These are phyloP conservation scores for Euura saliciscinereae DNA, from an alignment of 1,140 invertebrate species.

Conservation along the genomic window DNA sequence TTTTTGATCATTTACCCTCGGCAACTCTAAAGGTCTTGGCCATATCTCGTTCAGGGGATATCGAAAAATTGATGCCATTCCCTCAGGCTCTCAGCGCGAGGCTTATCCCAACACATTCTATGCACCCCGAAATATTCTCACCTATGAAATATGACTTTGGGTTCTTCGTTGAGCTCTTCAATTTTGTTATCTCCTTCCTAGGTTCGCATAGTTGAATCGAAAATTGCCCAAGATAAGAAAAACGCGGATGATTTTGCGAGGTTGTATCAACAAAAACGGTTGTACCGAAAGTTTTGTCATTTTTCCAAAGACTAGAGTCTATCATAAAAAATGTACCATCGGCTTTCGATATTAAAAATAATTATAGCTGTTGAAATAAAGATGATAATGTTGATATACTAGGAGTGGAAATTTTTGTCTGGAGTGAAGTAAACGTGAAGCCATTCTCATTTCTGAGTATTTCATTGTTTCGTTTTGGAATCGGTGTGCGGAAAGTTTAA, in stretches of 20 bases:
- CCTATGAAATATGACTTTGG: background rate
- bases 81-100: background rate
- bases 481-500: background rate
- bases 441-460: too few relatives aligned
- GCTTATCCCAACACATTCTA: background rate
- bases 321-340: background rate
- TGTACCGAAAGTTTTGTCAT: background rate
- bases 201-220: background rate
- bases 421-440: background rate
- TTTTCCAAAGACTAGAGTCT: background rate
- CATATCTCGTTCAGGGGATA: background rate
- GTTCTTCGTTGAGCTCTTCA: background rate
- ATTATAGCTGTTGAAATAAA: background rate
- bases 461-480: too few relatives aligned
- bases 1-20: background rate
- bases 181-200: background rate
- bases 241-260: background rate
- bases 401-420: background rate
- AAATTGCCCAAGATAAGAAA: background rate
- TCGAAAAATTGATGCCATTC: slow-evolving; percentile 1
- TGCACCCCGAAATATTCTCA: background rate
- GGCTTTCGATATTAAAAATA: background rate
- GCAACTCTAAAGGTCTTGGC: background rate
- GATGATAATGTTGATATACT: background rate
- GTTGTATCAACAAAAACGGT: background rate